phyloP scores from a whole-genome alignment of 1,140 invertebrate genomes.

The Cyphomyrmex costatus region DNA sequence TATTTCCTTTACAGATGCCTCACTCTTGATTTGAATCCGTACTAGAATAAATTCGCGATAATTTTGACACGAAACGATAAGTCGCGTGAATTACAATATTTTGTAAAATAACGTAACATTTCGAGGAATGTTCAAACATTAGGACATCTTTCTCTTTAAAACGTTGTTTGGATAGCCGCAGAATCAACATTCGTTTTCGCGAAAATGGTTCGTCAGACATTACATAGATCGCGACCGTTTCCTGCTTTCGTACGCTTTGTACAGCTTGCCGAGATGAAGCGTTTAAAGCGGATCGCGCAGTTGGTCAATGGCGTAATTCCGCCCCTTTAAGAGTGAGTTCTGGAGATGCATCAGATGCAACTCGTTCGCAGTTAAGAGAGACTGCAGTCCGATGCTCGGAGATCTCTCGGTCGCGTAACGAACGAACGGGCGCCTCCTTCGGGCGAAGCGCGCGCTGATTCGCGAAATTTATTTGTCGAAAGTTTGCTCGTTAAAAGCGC shows the following conservation, averaged over 20 bases:
- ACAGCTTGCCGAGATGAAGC: neutral
- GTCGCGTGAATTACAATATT: neutral
- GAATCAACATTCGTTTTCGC: neutral
- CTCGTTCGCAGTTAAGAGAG: conserved; percentile 1
- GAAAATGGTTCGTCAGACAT: neutral
- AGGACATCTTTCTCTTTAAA: neutral
- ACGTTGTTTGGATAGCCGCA: neutral
- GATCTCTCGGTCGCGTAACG: conserved; percentile 24
- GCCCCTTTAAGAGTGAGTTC: neutral
- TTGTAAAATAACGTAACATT: neutral
- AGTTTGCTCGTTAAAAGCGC: conserved; percentile 77
- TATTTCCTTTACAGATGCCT: neutral
- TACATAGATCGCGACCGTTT: neutral
- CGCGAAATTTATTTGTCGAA: conserved; percentile 76
- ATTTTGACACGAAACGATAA: neutral
- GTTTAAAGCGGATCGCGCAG: neutral
- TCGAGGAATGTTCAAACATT: neutral
- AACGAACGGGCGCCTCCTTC: conserved; percentile 33
- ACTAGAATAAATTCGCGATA: neutral
- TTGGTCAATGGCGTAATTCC: neutral
- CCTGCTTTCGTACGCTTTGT: neutral
- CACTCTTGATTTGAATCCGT: neutral
- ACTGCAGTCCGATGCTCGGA: neutral
- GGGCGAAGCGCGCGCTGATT: conserved; percentile 66
- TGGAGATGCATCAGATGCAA: conserved; percentile 16